phyloP scores from a whole-genome alignment of 2,113 vertebrate species.

The Cyprinodon tularosa region DNA sequence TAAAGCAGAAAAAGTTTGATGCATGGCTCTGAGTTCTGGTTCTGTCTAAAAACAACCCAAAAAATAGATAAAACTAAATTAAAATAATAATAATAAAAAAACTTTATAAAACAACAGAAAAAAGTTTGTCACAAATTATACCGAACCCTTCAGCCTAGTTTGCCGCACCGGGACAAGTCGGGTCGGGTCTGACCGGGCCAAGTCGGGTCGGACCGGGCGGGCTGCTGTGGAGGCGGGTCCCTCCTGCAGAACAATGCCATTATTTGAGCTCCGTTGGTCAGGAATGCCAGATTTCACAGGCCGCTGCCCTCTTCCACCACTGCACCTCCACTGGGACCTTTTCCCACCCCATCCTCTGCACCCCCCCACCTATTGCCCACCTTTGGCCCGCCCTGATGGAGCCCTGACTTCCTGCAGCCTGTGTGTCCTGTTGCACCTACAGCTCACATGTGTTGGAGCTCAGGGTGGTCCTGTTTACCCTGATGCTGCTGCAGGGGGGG shows the following conservation, averaged over 20 bases:
- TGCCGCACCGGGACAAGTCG: too few species aligned
- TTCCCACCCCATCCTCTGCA: constrained; percentile 33
- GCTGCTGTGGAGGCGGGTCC: constrained; percentile 70
- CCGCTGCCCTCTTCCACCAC: constrained; percentile 81
- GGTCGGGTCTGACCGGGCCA: too few species aligned
- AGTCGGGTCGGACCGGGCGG: background rate
- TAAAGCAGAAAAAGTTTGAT: background rate
- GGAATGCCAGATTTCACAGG: constrained; percentile 93
- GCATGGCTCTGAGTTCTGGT: background rate
- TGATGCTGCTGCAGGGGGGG: background rate
- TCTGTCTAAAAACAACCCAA: background rate
- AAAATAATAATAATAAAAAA: background rate
- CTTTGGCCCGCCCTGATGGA: background rate
- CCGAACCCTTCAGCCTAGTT: too few species aligned
- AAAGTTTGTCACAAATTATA: too few species aligned
- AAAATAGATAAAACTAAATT: background rate
- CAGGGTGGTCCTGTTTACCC: background rate
- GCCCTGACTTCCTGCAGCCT: background rate
- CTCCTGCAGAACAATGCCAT: constrained; percentile 88
- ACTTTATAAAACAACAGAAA: too few species aligned
- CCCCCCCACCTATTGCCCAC: background rate
- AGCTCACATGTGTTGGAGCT: background rate
- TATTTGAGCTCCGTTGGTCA: constrained; percentile 92
- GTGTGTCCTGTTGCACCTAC: background rate
- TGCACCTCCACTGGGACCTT: constrained; percentile 76